Evolutionary conservation across 2,797 vertebrate species (phyloP).

Genomic region (Streptopelia turtur): DNA sequence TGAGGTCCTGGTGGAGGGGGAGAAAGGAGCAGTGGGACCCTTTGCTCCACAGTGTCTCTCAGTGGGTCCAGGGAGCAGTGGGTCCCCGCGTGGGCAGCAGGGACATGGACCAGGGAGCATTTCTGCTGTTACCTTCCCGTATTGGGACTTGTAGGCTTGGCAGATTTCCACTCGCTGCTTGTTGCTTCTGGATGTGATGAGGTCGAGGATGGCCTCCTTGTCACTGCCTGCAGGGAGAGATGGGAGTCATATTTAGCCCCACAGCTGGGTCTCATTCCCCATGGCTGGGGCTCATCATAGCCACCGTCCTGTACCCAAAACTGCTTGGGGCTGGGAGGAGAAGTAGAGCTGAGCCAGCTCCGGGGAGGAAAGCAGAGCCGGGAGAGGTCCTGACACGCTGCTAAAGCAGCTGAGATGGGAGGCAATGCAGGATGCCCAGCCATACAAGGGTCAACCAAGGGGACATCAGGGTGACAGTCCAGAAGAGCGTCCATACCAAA

Average conservation of each 20-base stretch:
- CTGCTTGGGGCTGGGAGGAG: neutral
- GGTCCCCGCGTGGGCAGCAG: accelerated
- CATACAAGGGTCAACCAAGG: neutral
- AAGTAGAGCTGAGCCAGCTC: neutral
- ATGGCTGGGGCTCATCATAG: neutral
- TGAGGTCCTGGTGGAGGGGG: conserved; percentile 86
- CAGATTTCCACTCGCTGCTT: conserved; percentile 90
- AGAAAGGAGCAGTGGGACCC: neutral
- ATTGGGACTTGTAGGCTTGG: conserved; percentile 90
- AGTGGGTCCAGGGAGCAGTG: accelerated
- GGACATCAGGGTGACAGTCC: accelerated
- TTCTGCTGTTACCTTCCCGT: conserved; percentile 86
- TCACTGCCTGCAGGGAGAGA: conserved; percentile 87
- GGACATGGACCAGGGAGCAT: accelerated
- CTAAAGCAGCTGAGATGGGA: neutral
- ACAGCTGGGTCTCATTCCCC: neutral
- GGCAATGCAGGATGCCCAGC: neutral
- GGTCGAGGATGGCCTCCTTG: conserved; percentile 93
- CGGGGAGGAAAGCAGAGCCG: neutral
- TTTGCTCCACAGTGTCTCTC: neutral
- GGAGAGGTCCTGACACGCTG: neutral
- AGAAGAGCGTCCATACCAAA: conserved; percentile 81
- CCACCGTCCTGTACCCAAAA: neutral
- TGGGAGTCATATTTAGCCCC: neutral
- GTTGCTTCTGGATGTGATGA: conserved; percentile 91